A percentile compares a stretch with the other conserved stretches of the same genome.
phyloP scores from a whole-genome alignment of 2,797 vertebrate genomes.

The Galagoides demidoff region DNA sequence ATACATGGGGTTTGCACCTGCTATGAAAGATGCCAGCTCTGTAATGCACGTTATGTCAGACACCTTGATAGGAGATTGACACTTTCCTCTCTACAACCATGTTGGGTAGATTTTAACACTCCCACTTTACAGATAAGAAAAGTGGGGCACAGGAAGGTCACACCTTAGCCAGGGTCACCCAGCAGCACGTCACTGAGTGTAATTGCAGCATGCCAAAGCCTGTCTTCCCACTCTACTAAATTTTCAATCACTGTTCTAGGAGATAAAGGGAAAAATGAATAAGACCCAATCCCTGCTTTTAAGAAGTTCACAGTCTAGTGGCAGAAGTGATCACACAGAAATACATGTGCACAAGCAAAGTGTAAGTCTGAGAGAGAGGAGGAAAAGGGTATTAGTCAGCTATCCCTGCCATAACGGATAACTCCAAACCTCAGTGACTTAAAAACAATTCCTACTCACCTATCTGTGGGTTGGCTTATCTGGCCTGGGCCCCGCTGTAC shows the following conservation, averaged over 20 bases:
- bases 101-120: not conserved
- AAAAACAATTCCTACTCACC: not conserved
- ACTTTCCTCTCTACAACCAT: not conserved
- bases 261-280: not conserved
- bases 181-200: not conserved
- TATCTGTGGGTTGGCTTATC: not conserved
- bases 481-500: not conserved
- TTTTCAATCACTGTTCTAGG: not conserved
- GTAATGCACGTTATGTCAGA: not conserved
- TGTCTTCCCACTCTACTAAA: not conserved
- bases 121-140: slow-evolving; percentile 2
- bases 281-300: not conserved
- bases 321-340: not conserved
- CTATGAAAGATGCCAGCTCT: not conserved
- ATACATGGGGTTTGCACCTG: not conserved
- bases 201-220: not conserved
- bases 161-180: not conserved
- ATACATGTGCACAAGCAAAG: not conserved
- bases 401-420: not conserved
- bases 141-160: not conserved
- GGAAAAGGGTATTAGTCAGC: not conserved
- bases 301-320: not conserved
- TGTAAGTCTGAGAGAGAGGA: not conserved
- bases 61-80: not conserved
- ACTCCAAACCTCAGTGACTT: not conserved